phyloP scores from a whole-genome alignment of 2,113 vertebrate genomes.

The Cettia cetti region DNA sequence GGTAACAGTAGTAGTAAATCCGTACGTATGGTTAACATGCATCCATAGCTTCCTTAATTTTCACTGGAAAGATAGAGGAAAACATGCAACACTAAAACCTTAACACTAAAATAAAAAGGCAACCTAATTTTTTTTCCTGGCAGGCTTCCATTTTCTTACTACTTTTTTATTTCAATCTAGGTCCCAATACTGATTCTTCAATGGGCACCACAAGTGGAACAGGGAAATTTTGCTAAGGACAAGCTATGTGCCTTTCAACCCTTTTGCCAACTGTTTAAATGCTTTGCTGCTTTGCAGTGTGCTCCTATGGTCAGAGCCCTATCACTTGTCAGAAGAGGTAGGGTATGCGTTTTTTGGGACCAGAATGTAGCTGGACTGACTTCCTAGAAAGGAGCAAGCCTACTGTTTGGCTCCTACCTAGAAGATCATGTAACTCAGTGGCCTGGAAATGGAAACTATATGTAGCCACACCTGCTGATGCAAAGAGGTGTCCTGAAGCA shows the following conservation, averaged over 20 bases:
- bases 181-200: constrained; percentile 29
- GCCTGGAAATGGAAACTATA: background rate
- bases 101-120: background rate
- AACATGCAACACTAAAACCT: background rate
- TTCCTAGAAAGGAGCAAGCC: background rate
- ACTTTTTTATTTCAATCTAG: constrained; percentile 31
- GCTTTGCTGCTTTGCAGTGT: constrained; percentile 10
- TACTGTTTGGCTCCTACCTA: background rate
- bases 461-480: background rate
- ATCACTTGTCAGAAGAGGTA: background rate
- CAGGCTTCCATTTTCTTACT: constrained; percentile 54
- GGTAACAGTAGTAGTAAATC: constrained; percentile 29
- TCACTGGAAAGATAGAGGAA: constrained; percentile 14
- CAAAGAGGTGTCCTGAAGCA: constrained; percentile 29
- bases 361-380: background rate
- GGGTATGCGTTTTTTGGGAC: background rate
- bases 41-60: constrained; percentile 58
- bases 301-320: background rate
- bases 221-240: constrained; percentile 52
- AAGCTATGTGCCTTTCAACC: constrained; percentile 74
- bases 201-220: background rate
- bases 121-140: background rate
- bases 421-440: background rate
- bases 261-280: constrained; percentile 44
- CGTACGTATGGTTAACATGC: background rate